A percentile compares a stretch with the other conserved stretches of the same genome.
phyloP scores from a whole-genome alignment of 2,888 invertebrate species.

The Thecophora atra region DNA sequence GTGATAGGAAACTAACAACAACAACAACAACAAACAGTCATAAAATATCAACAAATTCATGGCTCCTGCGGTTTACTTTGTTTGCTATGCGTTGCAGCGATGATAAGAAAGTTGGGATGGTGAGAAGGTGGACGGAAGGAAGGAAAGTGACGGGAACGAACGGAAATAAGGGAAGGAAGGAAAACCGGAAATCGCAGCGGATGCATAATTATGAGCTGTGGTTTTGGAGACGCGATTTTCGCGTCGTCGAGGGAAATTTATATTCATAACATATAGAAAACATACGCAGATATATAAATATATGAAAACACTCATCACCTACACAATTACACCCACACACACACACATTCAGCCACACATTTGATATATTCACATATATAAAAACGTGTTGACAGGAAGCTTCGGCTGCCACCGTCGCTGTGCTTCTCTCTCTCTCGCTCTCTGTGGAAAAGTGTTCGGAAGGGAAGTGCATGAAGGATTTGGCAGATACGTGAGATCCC shows the following conservation, averaged over 20 bases:
- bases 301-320: constrained; percentile 1
- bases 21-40: too few species aligned
- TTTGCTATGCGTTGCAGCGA: background rate
- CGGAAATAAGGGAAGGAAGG: constrained; percentile 13
- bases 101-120: background rate
- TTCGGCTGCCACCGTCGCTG: too few species aligned
- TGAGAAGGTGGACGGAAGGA: background rate
- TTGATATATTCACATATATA: background rate
- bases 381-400: constrained; percentile 12
- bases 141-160: background rate
- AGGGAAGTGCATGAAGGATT: constrained; percentile 4
- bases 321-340: background rate
- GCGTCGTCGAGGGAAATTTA: constrained; percentile 52
- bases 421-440: too few species aligned
- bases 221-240: constrained; percentile 41
- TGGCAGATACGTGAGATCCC: constrained; percentile 8
- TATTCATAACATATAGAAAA: constrained; percentile 51
- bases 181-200: constrained; percentile 20
- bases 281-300: background rate
- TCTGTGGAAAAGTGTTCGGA: too few species aligned
- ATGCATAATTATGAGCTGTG: constrained; percentile 27
- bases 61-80: background rate
- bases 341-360: background rate
- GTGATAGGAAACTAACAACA: too few species aligned
- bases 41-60: too few species aligned